These are phyloP conservation scores for Colostygia pectinataria DNA, from an alignment of 2,888 invertebrate genomes.

Conservation along the genomic window DNA sequence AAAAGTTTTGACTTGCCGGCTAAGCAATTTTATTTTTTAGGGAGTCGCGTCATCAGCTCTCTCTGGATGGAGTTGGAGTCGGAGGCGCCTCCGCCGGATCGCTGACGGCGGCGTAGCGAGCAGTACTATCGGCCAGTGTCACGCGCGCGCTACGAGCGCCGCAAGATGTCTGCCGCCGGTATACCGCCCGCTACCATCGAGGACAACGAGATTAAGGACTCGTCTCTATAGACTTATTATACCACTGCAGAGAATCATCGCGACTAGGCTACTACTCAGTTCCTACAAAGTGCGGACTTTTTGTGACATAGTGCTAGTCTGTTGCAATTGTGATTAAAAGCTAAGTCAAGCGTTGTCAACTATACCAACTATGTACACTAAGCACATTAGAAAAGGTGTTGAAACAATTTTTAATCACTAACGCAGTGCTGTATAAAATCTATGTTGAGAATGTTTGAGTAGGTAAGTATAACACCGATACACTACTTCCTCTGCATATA, in stretches of 20 bases:
- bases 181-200: slow-evolving; percentile 67
- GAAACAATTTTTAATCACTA: too few species aligned
- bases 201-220: slow-evolving; percentile 44
- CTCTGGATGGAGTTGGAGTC: slow-evolving; percentile 77
- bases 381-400: too few species aligned
- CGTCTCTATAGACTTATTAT: slow-evolving; percentile 39
- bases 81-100: slow-evolving; percentile 67
- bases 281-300: slow-evolving; percentile 2
- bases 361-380: too few species aligned
- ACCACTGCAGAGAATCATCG: neutral
- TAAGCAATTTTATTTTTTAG: slow-evolving; percentile 37
- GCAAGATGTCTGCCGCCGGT: slow-evolving; percentile 77
- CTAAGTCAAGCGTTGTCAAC: too few species aligned
- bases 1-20: neutral
- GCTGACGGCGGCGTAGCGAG: slow-evolving; percentile 81
- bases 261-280: neutral
- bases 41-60: slow-evolving; percentile 66
- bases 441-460: too few species aligned
- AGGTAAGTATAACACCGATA: too few species aligned
- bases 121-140: slow-evolving; percentile 78
- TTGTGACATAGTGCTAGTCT: too few species aligned
- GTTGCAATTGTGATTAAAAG: too few species aligned
- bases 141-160: slow-evolving; percentile 70
- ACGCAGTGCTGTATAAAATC: too few species aligned
- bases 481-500: too few species aligned